Base-by-base conservation (phyloP, 2,113 vertebrate genomes). In the Corvus moneduloides region DNA sequence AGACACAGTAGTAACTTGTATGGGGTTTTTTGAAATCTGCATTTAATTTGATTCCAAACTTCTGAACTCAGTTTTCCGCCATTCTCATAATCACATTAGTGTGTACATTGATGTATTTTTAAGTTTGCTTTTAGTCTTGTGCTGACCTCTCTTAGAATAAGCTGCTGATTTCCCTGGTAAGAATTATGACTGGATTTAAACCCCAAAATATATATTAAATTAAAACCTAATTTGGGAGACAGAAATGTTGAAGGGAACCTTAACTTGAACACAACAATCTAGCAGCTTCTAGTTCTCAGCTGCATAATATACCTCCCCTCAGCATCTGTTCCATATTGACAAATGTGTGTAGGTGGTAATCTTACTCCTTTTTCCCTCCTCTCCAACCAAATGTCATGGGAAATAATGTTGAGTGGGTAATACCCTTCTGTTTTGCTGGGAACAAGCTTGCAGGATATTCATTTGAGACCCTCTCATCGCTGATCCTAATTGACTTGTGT, bases 381-480 rank as follows among this genome's bases (percentile, higher is more conserved):
- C 79, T 94, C 94, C 49, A 95, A 87, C 84, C 96, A 97, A 96
- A 97, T 97, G 95, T 88, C 94, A 95, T 75, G 79, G 96, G 92
- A 94, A 96, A 88, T 94, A 94, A 93, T 23, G 81, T 82, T 93
- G 94, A 97, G 90, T 94, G 83, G 93, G 93, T 95, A 94, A 94
- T 93, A 82, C 86, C 91, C 93, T 97, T 93, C 93, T 96, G 93
- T 96, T 95, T 95, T 67, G 93, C 76, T 95, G 75, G 61, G 90
- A 97, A 87, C 92, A 91, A 77, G 77, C 95, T 92, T 39, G 7
- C 78, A 92, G 86, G 79, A 46, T 71, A 93, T 87, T 92, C 79
- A 95, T 96, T 37, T 15, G 96, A 96, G 96, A 89, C 86, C 79
- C 85, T 81, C 85, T 85, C 7, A 3, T 90, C 17, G 5, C 78